Evolutionary conservation across 2,888 invertebrate species (phyloP), one percentile per base, ranked within the genome.

Genomic region (Scaptomyza parva): DNA sequence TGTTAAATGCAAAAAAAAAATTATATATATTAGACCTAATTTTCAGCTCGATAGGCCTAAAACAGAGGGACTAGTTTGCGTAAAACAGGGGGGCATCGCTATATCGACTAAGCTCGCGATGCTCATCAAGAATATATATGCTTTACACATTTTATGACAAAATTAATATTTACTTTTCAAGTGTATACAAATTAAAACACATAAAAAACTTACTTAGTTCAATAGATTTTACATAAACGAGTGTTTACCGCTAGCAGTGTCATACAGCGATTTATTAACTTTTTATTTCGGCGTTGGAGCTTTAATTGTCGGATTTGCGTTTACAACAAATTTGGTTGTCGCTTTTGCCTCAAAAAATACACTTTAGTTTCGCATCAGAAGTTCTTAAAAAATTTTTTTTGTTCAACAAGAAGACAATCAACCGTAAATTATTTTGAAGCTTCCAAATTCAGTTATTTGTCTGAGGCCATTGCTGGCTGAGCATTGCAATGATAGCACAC

Each of bases 191-290:
- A n/a, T n/a, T n/a, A n/a, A n/a, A n/a, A n/a, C n/a, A n/a, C n/a
- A n/a, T n/a, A n/a, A n/a, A 48, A 43, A 37, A 52, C 75, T 69
- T 39, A 76, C 59, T 63, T 51, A 58, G 70, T 71, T 76, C 39
- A 62, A 40, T 57, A 26, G 18, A 47, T 62, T 62, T 67, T 58
- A 40, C 45, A 64, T 70, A 58, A 45, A 52, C 66, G 60, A 60
- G 52, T 79, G 66, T 64, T 59, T 50, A 70, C 62, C 54, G 62
- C 66, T 79, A 70, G 35, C 17, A 35, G 17, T 43, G 41, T 35
- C 33, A 39, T 53, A 45, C 39, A 54, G 17, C 28, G 60, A 37
- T 40, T 58, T 39, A 55, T 55, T 11, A 33, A 43, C 26, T 48
- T 54, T 50, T 17, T 52, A 37, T 14, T 26, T 54, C 22, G 64